These are phyloP conservation scores for Enteromius paludinosus DNA, from an alignment of 2,797 vertebrate species.

Conservation along the genomic window DNA sequence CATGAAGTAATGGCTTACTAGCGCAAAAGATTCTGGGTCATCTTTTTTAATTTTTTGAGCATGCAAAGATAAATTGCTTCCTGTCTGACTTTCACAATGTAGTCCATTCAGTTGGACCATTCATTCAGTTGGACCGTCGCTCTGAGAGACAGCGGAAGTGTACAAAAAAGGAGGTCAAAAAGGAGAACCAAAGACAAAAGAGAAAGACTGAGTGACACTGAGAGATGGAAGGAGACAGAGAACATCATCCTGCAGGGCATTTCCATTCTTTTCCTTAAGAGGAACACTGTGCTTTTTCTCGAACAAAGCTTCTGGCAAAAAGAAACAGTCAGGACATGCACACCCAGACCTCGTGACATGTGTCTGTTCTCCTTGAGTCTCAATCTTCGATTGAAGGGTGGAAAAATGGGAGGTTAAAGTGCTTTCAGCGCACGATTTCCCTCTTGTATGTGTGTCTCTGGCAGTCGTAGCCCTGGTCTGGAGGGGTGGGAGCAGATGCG, in stretches of 20 bases:
- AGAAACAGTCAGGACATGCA: conserved; percentile 45
- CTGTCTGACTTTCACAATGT: conserved; percentile 27
- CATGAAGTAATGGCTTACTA: conserved; percentile 14
- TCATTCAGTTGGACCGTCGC: conserved; percentile 4
- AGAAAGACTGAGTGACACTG: conserved; percentile 57
- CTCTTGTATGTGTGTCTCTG: conserved; percentile 24
- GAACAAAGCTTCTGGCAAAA: conserved; percentile 48
- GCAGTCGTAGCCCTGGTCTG: background rate
- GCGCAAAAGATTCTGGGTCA: conserved; percentile 4
- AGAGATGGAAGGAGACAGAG: conserved; percentile 21
- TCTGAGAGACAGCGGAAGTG: background rate
- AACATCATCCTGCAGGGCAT: conserved; percentile 51
- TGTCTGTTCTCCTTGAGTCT: conserved; percentile 37
- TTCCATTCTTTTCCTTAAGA: conserved; percentile 39
- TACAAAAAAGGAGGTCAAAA: conserved; percentile 27
- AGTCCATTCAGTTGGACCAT: background rate
- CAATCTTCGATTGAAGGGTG: conserved; percentile 24
- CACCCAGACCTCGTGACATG: conserved; percentile 35
- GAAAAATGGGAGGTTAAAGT: conserved; percentile 20
- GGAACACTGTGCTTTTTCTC: conserved; percentile 43
- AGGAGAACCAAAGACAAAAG: conserved; percentile 17
- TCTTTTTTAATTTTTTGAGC: conserved; percentile 37
- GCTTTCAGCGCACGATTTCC: background rate
- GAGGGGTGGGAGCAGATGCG: conserved; percentile 14
- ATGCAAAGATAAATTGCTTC: conserved; percentile 25